Evolutionary conservation across 2,888 invertebrate genomes (phyloP).

Genomic region (Drosophila atripex): DNA sequence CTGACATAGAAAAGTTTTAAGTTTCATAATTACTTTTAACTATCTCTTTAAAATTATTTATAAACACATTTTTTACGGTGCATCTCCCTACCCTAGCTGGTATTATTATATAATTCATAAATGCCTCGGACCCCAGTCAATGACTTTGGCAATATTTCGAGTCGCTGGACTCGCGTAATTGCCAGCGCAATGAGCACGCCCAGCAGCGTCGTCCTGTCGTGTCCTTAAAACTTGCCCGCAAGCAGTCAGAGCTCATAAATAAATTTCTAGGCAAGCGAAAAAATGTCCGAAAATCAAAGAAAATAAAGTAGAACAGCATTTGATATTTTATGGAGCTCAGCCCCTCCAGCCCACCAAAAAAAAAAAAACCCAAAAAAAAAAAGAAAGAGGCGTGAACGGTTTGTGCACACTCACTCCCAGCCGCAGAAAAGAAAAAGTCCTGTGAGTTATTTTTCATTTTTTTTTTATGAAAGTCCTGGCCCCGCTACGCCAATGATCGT

Average conservation of each 20-base stretch:
- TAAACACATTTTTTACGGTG: slow-evolving; percentile 4
- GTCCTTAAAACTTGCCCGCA: slow-evolving; percentile 61
- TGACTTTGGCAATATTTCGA: slow-evolving; percentile 68
- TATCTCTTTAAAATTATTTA: too few species aligned
- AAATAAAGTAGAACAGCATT: slow-evolving; percentile 21
- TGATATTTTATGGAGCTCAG: slow-evolving; percentile 29
- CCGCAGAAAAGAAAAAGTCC: slow-evolving; percentile 18
- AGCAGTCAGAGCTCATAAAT: slow-evolving; percentile 65
- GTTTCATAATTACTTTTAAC: too few species aligned
- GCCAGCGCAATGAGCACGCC: slow-evolving; percentile 49
- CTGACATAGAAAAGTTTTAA: too few species aligned
- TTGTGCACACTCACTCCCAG: slow-evolving; percentile 56
- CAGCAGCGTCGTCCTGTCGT: slow-evolving; percentile 58
- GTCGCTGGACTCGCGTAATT: slow-evolving; percentile 55
- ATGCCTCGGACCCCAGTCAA: slow-evolving; percentile 59
- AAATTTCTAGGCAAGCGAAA: slow-evolving; percentile 53
- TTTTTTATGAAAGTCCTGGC: slow-evolving; percentile 42
- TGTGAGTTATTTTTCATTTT: slow-evolving; percentile 44
- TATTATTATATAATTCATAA: slow-evolving; percentile 65
- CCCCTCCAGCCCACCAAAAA: slow-evolving; percentile 4
- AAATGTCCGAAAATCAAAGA: slow-evolving; percentile 25
- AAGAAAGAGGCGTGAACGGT: slow-evolving; percentile 30
- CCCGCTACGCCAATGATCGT: slow-evolving; percentile 66
- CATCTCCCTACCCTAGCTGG: slow-evolving; percentile 12
- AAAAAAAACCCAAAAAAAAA: neutral